Evolutionary conservation across 2,797 vertebrate genomes (phyloP).

Genomic region (Spondyliosoma cantharus): DNA sequence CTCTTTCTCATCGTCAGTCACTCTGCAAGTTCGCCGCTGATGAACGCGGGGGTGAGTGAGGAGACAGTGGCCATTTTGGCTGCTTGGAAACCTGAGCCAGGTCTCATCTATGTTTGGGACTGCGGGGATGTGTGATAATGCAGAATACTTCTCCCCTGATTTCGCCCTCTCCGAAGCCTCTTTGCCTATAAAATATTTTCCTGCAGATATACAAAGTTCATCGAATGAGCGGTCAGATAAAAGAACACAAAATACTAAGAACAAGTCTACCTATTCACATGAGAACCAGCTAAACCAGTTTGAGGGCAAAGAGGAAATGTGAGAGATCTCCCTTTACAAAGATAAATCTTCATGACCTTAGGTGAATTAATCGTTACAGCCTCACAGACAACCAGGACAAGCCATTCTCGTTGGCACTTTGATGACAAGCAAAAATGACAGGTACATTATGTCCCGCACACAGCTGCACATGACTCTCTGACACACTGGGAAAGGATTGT

Average conservation of each 20-base stretch:
- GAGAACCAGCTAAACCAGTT: slow-evolving; percentile 43
- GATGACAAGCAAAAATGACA: slow-evolving; percentile 39
- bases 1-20: slow-evolving; percentile 39
- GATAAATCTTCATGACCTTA: background rate
- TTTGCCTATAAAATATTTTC: background rate
- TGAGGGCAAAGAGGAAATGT: slow-evolving; percentile 20
- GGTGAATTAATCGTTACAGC: slow-evolving; percentile 18
- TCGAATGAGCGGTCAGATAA: slow-evolving; percentile 4
- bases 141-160: slow-evolving; percentile 8
- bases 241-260: slow-evolving; percentile 1
- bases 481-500: slow-evolving; percentile 45
- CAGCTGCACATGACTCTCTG: slow-evolving; percentile 15
- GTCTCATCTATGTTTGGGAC: slow-evolving; percentile 44
- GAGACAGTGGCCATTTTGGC: slow-evolving; percentile 53
- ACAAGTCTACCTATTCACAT: slow-evolving; percentile 5
- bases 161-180: slow-evolving; percentile 2
- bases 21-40: slow-evolving; percentile 40
- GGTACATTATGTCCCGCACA: slow-evolving; percentile 51
- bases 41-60: slow-evolving; percentile 45
- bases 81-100: slow-evolving; percentile 47
- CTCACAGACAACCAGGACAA: slow-evolving; percentile 8
- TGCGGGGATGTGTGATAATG: slow-evolving; percentile 17
- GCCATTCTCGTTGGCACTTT: slow-evolving; percentile 30
- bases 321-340: background rate
- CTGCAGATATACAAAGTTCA: slow-evolving; percentile 3